Base-by-base conservation (phyloP, 1,140 invertebrate genomes). In the Ceratoteleas bidentatus region DNA sequence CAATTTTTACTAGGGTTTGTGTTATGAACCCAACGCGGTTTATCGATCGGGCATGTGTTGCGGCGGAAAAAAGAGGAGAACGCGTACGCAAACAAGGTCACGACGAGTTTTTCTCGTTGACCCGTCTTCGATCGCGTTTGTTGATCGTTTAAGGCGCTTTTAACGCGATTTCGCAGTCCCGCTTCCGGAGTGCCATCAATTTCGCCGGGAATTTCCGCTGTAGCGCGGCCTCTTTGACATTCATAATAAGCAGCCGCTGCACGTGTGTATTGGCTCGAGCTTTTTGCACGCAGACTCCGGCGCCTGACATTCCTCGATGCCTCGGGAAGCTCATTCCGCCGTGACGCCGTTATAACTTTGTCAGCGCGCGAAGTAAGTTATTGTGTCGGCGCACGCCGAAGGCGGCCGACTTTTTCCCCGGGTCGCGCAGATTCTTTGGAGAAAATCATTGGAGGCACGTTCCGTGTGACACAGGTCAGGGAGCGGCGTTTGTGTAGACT, bases 271-370 rank as follows among this genome's bases (percentile, higher is more conserved):
- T 53, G 58, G 70, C 24, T 47, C 52, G 33, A 40, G 60, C 70
- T 64, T 74, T 65, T 74, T 65, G 60, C 60, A 74, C 70, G 70
- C 70, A 73, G 47, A n/a, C 49, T 73, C 15, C 40, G 38, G 36
- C 57, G 38, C 65, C 53, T 14, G 56, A 61, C 53, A 75, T 66
- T 75, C 62, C 62, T 54, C 15, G 62, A 47, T 54, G 47, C 72
- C 34, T 53, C 47, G 14, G 14, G 45, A 54, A 72, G 68, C 57
- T 72, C 68, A 60, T 69, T 60, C 54, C n/a, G n/a, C 40, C 40
- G 50, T 16, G 54, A 61, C 13, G 50, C 61, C 34, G 34, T 58
- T 74, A 74, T 65, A 74, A 65, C 60, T 74, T 74, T 73, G 69
- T 62, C 57, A 73, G n/a, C n/a, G 38, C 24, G 38, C 6, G 8